Base-by-base conservation (phyloP, 1,140 invertebrate genomes). In the Eueides isabella region DNA sequence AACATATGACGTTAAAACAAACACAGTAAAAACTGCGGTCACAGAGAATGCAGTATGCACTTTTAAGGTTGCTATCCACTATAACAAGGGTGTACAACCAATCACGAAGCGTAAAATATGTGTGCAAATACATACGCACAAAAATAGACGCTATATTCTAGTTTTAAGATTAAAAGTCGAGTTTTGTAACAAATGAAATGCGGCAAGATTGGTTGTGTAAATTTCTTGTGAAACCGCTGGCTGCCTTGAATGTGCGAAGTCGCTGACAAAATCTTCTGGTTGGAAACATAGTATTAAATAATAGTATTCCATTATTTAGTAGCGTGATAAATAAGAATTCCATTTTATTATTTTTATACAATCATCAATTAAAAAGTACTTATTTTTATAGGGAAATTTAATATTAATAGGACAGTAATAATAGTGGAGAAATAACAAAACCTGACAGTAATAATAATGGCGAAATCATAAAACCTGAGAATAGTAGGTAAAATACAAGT, bases 31-130 rank as follows among this genome's bases (percentile, higher is more conserved):
- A 86, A 85, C 72, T 80, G 80, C 75, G 76, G 81, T 77, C 79
- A 77, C 74, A 44, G 77, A 87, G 85, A 90, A 90, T 88, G 86
- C 83, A 71, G 86, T 87, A 86, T 91, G 89, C 85, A 87, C 89
- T 88, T 89, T 88, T 89, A 91, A 87, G 89, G 89, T 76, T 89
- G 71, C 83, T 71, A 75, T 80, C 74, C 79, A 79, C 79, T 75
- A 80, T 79, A 75, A 85, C 74, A 80, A 82, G 75, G 71, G 77
- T 79, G 79, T 66, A 71, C 71, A 67, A 62, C 41, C 75, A 74
- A 65, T 38, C 64, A 63, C 61, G 38, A 6, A 48, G 63, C 66
- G 23, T 68, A 33, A 63, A 38, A 23, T 63, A 68, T 38, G 6
- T 55, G 14, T 29, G 14, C 4, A 33, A 65, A 61, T 41, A 61